Percentiles rank a stretch among this genome's conserved stretches.
phyloP scores from a whole-genome alignment of 2,113 vertebrate genomes.

The Aspiorhynchus laticeps region DNA sequence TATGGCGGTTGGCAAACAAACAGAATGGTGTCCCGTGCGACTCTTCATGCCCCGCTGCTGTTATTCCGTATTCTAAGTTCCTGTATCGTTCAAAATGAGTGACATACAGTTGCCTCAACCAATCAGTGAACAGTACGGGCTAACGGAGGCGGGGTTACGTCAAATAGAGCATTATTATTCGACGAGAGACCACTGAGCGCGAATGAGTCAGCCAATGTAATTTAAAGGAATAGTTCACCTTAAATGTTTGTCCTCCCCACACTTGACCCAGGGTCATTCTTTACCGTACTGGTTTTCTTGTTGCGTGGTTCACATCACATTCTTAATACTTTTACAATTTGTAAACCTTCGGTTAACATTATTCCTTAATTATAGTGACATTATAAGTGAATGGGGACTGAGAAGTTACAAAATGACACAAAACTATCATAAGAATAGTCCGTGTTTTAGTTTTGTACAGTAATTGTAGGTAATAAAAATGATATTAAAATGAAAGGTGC shows the following conservation, averaged over 20 bases:
- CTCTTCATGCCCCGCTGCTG: not conserved
- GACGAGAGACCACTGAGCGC: not conserved
- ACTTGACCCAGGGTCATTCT: not conserved
- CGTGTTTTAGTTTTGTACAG: not conserved
- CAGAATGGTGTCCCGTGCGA: no score
- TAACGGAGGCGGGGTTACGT: not conserved
- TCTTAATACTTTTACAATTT: not conserved
- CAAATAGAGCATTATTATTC: constrained; percentile 13
- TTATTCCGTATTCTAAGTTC: constrained; percentile 6
- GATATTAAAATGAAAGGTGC: not conserved
- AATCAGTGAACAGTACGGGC: not conserved
- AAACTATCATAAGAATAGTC: not conserved
- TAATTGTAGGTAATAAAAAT: not conserved
- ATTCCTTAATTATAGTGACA: not conserved
- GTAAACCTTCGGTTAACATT: not conserved
- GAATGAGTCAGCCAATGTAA: not conserved
- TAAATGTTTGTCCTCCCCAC: not conserved
- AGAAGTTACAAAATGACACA: not conserved
- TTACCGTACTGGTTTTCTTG: not conserved
- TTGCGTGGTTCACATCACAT: not conserved
- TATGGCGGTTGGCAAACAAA: no score
- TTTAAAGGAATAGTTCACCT: not conserved
- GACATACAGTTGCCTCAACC: not conserved
- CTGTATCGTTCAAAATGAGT: constrained; percentile 7
- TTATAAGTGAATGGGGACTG: not conserved